These are phyloP conservation scores for Adoxophyes honmai DNA, from an alignment of 1,140 invertebrate genomes.

Conservation along the genomic window DNA sequence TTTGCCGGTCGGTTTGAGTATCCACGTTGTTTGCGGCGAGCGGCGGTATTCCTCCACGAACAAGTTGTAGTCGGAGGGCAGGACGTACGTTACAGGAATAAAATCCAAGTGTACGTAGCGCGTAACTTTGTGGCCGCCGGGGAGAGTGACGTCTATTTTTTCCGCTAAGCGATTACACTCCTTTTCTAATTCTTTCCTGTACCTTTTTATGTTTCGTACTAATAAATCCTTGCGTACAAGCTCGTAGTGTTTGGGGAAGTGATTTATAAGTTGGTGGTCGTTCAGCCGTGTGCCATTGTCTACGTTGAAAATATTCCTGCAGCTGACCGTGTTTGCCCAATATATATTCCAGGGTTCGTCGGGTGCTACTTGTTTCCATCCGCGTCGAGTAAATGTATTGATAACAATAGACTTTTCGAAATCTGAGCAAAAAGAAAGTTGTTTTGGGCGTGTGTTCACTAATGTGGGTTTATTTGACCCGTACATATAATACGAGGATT, in stretches of 20 bases:
- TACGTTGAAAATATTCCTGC: slow-evolving; percentile 5
- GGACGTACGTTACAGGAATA: slow-evolving; percentile 94
- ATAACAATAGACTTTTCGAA: slow-evolving; percentile 18
- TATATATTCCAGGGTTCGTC: slow-evolving; percentile 13
- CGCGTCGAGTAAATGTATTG: slow-evolving; percentile 6
- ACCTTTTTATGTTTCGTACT: slow-evolving; percentile 90
- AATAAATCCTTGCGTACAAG: slow-evolving; percentile 13
- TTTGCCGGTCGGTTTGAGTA: slow-evolving; percentile 95
- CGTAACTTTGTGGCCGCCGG: slow-evolving; percentile 82
- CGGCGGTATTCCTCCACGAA: slow-evolving; percentile 97
- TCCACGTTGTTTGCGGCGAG: slow-evolving; percentile 95
- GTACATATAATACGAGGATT: not conserved
- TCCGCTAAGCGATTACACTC: slow-evolving; percentile 93
- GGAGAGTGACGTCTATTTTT: slow-evolving; percentile 66
- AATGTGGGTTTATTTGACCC: not conserved
- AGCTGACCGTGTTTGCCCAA: slow-evolving; percentile 14
- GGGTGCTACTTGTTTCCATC: slow-evolving; percentile 14
- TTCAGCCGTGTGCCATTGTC: not conserved
- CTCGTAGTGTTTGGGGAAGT: slow-evolving; percentile 20
- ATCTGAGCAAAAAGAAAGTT: slow-evolving; percentile 16
- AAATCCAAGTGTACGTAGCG: slow-evolving; percentile 92
- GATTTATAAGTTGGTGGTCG: slow-evolving; percentile 20
- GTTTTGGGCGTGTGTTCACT: not conserved
- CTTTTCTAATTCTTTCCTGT: slow-evolving; percentile 93
- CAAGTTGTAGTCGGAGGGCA: slow-evolving; percentile 96